A percentile compares a stretch with the other conserved stretches of the same genome.
phyloP scores from a whole-genome alignment of 2,888 invertebrate genomes.

The Phasia obesa region DNA sequence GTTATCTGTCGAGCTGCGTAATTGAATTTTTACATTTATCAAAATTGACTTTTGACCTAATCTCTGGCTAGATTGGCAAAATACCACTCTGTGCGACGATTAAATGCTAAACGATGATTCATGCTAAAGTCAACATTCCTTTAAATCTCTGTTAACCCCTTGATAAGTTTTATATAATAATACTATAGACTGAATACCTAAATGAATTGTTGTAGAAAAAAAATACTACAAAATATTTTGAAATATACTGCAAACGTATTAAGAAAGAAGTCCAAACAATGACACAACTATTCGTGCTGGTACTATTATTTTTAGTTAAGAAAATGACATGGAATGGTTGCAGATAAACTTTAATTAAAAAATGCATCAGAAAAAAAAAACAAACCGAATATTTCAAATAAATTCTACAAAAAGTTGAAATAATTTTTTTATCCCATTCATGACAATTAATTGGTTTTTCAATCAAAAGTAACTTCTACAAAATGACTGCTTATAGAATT shows the following conservation, averaged over 20 bases:
- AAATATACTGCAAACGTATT: neutral
- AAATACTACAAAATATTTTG: neutral
- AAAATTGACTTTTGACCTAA: too few species aligned
- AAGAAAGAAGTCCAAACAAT: conserved; percentile 31
- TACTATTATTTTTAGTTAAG: conserved; percentile 16
- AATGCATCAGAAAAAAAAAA: conserved; percentile 8
- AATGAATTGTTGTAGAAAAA: conserved; percentile 11
- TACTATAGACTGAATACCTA: conserved; percentile 8
- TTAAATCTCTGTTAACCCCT: neutral
- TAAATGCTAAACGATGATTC: neutral
- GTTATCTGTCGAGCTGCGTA: too few species aligned
- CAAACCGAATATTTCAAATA: neutral
- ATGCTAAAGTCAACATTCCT: conserved; percentile 11
- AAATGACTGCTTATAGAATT: neutral
- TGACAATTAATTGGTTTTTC: neutral
- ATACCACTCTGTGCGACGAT: too few species aligned
- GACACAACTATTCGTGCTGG: conserved; percentile 38
- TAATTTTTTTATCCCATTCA: neutral
- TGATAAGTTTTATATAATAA: conserved; percentile 1
- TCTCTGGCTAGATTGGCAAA: too few species aligned
- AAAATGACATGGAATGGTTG: conserved; percentile 38
- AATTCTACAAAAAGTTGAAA: neutral
- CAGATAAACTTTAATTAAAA: conserved; percentile 53
- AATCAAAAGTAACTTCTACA: neutral
- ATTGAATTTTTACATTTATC: too few species aligned